Base-by-base conservation (phyloP, 2,113 vertebrate species). In the Hystrix brachyura region DNA sequence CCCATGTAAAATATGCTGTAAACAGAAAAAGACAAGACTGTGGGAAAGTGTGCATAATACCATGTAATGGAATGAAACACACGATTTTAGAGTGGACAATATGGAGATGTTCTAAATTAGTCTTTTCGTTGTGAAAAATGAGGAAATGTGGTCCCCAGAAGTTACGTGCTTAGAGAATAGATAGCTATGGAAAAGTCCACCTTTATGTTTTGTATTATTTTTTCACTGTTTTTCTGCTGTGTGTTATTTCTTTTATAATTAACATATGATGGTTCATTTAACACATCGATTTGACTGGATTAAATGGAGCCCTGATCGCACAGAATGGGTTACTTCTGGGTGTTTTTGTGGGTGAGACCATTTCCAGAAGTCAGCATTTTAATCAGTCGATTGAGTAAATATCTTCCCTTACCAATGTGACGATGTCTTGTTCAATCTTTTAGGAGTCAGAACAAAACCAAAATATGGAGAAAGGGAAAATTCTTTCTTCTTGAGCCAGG, bases 101-200 rank as follows among this genome's bases (percentile, higher is more conserved):
- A 62, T 83, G 55, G 46, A 94, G 43, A 62, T 51, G 38, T 64
- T 76, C 29, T 87, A 55, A 29, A 23, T 81, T 57, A 27, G 17
- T 79, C 1, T 72, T 87, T 90, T 82, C 8, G 53, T 62, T 96
- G 65, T 53, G 38, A 71, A 78, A 90, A 87, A 87, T 69, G 43
- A 59, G 6, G 3, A 87, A 53, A 90, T 59, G 1, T 57, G 43
- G 11, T 32, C 32, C 76, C 21, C 2, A 46, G 46, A 23, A 57
- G 11, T 62, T 21, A 62, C 21, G 4, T 23, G 18, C 2, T 57
- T 71, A 64, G 18, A 38, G n/a, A 62, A 59, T 3, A 59, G 43
- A 46, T 15, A 53, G 43, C 25, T 29, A 13, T 81, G 17, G 27
- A 19, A 80, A 93, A 53, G 1, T 1, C 29, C 17, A 51, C 11